Percentiles rank a stretch among this genome's conserved stretches.
Evolutionary conservation across 2,888 invertebrate species (phyloP).

Genomic region (Oscheius sp.): DNA sequence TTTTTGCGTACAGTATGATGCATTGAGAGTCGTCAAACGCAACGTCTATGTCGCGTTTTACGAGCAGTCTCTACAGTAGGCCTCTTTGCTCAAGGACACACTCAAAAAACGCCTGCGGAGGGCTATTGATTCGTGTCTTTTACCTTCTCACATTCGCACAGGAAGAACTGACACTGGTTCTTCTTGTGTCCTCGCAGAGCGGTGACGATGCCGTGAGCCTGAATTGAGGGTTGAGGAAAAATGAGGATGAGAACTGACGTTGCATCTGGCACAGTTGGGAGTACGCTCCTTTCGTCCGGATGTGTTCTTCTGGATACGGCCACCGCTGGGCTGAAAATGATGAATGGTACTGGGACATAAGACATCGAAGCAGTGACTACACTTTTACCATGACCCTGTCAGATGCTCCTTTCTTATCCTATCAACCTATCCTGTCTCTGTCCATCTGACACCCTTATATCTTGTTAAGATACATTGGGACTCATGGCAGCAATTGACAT

Average conservation of each 20-base stretch:
- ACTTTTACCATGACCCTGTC: too few species aligned
- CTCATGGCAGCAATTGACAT: too few species aligned
- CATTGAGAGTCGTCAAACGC: slow-evolving; percentile 33
- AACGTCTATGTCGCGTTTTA: slow-evolving; percentile 35
- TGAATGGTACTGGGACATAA: background rate
- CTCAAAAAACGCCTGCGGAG: background rate
- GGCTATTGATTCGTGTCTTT: slow-evolving; percentile 24
- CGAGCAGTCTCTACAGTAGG: slow-evolving; percentile 24
- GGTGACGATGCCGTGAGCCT: slow-evolving; percentile 66
- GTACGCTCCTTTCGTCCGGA: slow-evolving; percentile 57
- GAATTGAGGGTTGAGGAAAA: background rate
- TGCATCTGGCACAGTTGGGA: slow-evolving; percentile 72
- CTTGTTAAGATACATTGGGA: too few species aligned
- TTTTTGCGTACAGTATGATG: slow-evolving; percentile 28
- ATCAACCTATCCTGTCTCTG: too few species aligned
- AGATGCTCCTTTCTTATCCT: too few species aligned
- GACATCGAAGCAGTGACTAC: too few species aligned
- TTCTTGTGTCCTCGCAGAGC: slow-evolving; percentile 71
- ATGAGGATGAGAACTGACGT: slow-evolving; percentile 11
- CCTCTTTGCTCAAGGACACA: slow-evolving; percentile 1
- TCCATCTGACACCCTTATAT: too few species aligned
- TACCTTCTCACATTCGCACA: slow-evolving; percentile 65
- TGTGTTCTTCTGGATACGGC: slow-evolving; percentile 4
- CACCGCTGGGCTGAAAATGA: background rate
- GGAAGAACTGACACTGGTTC: slow-evolving; percentile 59